Base-by-base conservation (phyloP, 2,113 vertebrate species). In the Trichechus manatus region DNA sequence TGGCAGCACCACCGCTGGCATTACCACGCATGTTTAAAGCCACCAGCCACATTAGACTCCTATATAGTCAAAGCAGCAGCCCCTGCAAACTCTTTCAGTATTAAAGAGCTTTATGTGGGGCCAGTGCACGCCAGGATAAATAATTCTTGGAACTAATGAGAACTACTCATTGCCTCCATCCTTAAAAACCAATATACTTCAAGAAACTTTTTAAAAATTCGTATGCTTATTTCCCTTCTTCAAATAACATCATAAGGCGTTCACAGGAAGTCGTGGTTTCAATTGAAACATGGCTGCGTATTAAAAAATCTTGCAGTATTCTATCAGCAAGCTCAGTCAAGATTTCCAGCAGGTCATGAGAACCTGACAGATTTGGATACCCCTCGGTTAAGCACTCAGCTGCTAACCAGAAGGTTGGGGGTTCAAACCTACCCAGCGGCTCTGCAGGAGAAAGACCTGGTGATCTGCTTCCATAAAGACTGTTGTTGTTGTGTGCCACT, bases 181-280 rank as follows among this genome's bases (percentile, higher is more conserved):
- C 47, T 81, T 92, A 94, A 97, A 97, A 97, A 94, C 97, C 97
- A 97, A 95, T 95, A 97, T 56, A 80, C 59, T 95, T 87, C 59
- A 89, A 93, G 84, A 96, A 91, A 94, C 75, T 80, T 95, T 96
- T 97, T 25, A 47, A 95, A 97, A 97, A 94, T 93, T 80, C 64
- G 95, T 97, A 96, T 77, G 68, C 68, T 94, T 87, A 91, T 94
- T 96, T 93, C 74, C 72, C 68, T 95, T 96, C 86, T 64, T 97
- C 96, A 89, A 96, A 88, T 80, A 96, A 86, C 86, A 93, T 82
- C 80, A 83, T 80, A 94, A 95, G 66, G 82, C 68, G 86, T 75
- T 95, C 91, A 93, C 91, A 95, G 92, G 90, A 96, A 96, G 95
- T 91, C 4, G 14, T 78, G 85, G 82, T 89, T 97, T 96, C 90